A percentile compares a stretch with the other conserved stretches of the same genome.
Evolutionary conservation across 2,113 vertebrate species (phyloP).

Genomic region (Vulpes lagopus): DNA sequence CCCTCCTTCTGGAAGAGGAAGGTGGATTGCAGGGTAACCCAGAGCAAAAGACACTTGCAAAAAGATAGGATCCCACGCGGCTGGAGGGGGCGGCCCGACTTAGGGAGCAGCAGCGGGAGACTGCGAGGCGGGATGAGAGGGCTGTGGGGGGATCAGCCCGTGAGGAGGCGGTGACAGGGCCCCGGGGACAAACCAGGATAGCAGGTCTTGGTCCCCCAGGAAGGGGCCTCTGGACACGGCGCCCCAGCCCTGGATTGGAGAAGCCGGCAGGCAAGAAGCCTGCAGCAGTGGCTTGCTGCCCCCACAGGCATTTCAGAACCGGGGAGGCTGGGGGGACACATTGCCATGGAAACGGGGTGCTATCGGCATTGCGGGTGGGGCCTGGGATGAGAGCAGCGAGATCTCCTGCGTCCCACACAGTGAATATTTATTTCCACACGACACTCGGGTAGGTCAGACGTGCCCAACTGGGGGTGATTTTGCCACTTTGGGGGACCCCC

Average conservation of each 20-base stretch:
- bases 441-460: background rate
- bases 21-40: background rate
- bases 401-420: background rate
- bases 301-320: rapidly evolving
- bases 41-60: background rate
- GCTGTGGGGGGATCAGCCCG: background rate
- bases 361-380: rapidly evolving
- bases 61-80: background rate
- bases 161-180: background rate
- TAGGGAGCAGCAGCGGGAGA: background rate
- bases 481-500: background rate
- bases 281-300: background rate
- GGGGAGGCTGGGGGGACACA: rapidly evolving
- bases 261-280: background rate
- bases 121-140: background rate
- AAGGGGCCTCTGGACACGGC: background rate
- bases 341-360: rapidly evolving
- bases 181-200: background rate
- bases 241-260: background rate
- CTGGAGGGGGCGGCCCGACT: background rate
- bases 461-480: background rate
- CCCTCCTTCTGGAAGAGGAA: background rate
- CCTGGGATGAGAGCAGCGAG: rapidly evolving
- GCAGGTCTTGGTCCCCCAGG: rapidly evolving
- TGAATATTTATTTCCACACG: rapidly evolving